Conservation (phyloP, 2,113 vertebrate species). For the Equus przewalskii region DNA sequence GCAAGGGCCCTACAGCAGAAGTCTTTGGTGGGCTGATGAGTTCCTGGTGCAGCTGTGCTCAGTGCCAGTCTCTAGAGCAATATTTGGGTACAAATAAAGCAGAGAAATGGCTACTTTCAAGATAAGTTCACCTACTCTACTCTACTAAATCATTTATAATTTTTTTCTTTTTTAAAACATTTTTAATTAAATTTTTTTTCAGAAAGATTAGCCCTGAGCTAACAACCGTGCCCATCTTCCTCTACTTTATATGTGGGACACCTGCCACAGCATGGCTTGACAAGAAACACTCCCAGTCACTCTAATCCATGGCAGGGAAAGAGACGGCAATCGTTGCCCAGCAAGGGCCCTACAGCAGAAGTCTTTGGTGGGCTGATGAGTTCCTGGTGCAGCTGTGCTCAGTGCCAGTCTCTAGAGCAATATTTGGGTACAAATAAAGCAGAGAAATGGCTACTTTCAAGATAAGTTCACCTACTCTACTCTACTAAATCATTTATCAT, state of each 20-base stretch:
- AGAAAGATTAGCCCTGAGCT: too few relatives aligned
- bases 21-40: not conserved
- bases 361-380: not conserved
- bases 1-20: not conserved
- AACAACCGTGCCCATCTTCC: too few relatives aligned
- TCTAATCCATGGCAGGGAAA: not conserved
- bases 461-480: not conserved
- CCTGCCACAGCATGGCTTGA: too few relatives aligned
- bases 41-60: not conserved
- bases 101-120: not conserved
- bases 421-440: not conserved
- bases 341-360: not conserved
- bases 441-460: not conserved
- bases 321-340: not conserved
- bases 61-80: not conserved
- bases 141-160: not conserved
- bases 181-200: too few relatives aligned
- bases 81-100: not conserved
- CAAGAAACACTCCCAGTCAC: not conserved
- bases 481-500: not conserved
- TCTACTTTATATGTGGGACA: too few relatives aligned
- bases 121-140: not conserved
- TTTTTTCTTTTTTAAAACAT: too few relatives aligned
- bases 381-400: not conserved
- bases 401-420: not conserved